Conservation (phyloP, 2,113 vertebrate species). For the Romanogobio albipinnatus region DNA sequence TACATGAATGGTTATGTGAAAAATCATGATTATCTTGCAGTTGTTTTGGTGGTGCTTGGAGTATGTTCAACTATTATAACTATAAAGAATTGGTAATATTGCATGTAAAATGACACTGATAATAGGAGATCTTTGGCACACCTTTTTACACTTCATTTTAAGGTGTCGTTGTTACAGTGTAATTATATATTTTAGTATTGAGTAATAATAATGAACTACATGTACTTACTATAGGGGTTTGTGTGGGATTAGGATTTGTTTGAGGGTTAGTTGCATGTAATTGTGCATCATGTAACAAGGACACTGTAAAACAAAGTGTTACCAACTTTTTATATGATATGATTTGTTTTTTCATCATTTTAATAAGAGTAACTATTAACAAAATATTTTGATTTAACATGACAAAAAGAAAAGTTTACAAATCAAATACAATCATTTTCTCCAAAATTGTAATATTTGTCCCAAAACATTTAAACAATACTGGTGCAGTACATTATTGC, state of each 20-base stretch:
- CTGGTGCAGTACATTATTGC: not conserved
- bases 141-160: no score
- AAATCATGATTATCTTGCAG: not conserved
- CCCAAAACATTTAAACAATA: not conserved
- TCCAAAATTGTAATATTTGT: not conserved
- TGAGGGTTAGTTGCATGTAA: no score
- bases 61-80: not conserved
- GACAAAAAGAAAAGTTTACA: not conserved
- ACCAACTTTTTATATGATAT: not conserved
- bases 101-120: not conserved
- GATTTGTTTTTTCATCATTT: not conserved
- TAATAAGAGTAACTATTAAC: not conserved
- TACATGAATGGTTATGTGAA: not conserved
- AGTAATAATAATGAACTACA: no score
- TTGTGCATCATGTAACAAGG: no score
- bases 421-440: not conserved
- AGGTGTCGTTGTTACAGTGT: no score
- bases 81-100: not conserved
- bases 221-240: no score
- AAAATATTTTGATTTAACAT: not conserved
- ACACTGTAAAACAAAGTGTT: no score
- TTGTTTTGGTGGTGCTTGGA: not conserved
- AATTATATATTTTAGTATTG: no score
- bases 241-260: no score
- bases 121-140: not conserved